These are phyloP conservation scores for Dicrurus megarhynchus DNA, from an alignment of 2,113 vertebrate genomes.

Conservation along the genomic window DNA sequence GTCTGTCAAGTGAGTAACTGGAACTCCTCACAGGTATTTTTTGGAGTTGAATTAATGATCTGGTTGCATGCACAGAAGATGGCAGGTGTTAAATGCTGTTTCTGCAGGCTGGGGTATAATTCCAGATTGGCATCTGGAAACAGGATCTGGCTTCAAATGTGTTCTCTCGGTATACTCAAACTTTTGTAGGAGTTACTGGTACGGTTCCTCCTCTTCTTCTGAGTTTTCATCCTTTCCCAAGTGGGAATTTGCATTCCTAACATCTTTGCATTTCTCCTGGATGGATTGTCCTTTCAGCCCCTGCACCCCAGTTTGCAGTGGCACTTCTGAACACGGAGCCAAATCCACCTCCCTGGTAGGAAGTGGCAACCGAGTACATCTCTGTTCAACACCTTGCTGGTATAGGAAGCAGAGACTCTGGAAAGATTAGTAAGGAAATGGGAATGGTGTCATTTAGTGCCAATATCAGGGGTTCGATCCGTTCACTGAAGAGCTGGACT, in stretches of 20 bases:
- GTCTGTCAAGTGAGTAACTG: neutral
- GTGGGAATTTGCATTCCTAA: neutral
- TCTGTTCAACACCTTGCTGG: neutral
- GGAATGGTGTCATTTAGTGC: neutral
- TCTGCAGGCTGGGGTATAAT: neutral
- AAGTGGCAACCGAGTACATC: fast-evolving
- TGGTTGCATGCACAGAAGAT: neutral
- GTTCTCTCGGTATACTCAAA: neutral
- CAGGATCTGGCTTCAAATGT: neutral
- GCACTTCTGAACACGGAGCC: fast-evolving
- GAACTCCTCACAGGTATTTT: neutral
- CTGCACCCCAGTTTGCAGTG: neutral
- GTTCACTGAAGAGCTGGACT: no score
- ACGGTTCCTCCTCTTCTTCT: neutral
- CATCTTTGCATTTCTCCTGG: neutral
- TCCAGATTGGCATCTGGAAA: neutral
- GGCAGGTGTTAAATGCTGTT: neutral
- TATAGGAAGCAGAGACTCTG: neutral
- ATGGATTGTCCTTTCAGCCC: neutral
- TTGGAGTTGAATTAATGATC: neutral
- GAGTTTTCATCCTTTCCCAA: neutral
- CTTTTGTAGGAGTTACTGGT: neutral
- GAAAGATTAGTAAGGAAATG: neutral
- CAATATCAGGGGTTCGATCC: neutral
- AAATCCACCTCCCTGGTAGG: neutral